Base-by-base conservation (phyloP, 1,140 invertebrate genomes). In the Pararge aegeria region DNA sequence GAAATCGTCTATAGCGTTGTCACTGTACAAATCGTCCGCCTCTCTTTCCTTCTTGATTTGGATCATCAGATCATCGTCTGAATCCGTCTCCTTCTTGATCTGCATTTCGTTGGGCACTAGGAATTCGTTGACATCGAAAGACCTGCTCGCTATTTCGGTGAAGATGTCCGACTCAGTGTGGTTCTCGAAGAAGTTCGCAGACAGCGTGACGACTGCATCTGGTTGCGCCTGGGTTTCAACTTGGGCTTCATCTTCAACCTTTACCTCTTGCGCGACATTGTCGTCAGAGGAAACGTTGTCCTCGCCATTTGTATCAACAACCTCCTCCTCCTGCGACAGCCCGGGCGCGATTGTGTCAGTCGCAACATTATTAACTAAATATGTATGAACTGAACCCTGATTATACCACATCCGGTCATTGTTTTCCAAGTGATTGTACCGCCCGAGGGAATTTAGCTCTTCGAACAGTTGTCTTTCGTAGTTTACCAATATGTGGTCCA, bases 381-480 rank as follows among this genome's bases (percentile, higher is more conserved):
- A 89, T 75, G 87, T 87, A 78, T 89, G 83, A 73, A 86, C 68
- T 12, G 79, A 69, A 21, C 66, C 70, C 51, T 70, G 67, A 77
- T 78, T 80, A 72, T 75, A 72, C 73, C 70, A 80, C 53, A 80
- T 82, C 78, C 83, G 80, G 46, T 72, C 78, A 80, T 85, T 87
- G 73, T 79, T 78, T 62, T 68, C 65, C 13, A 59, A 55, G 51
- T 77, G 60, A 64, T 76, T 73, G 58, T 83, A 85, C 2, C 90
- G 80, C 10, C 93, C 93, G n/a, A 94, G 76, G 4, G 93, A 93
- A 71, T 95, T 94, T n/a, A 96, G 83, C 66, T 96, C 94, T 61
- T 94, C 93, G 73, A 95, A 95, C n/a, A 95, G 78, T 67, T 94
- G 91, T 73, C 93, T 90, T 76, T 95, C 93, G 74, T 95, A 94